A percentile compares a stretch with the other conserved stretches of the same genome.
phyloP scores from a whole-genome alignment of 2,888 invertebrate species.

The Spilarctia lutea region DNA sequence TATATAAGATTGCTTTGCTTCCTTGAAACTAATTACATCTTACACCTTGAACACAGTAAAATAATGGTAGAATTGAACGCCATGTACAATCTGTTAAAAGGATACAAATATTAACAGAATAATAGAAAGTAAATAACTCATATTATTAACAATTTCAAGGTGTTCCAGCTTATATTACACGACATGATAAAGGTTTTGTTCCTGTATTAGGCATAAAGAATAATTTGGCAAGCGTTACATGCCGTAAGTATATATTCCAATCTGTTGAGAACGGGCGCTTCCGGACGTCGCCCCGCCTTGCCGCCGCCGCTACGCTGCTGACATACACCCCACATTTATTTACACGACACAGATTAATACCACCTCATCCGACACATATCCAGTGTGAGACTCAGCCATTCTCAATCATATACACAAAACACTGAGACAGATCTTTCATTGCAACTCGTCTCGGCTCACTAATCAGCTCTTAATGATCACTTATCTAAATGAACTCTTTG shows the following conservation, averaged over 20 bases:
- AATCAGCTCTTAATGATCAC: slow-evolving; percentile 52
- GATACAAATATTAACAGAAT: neutral
- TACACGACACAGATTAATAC: slow-evolving; percentile 81
- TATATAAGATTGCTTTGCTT: too few species aligned
- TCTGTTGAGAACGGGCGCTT: slow-evolving; percentile 62
- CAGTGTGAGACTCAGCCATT: slow-evolving; percentile 60
- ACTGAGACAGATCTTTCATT: slow-evolving; percentile 43
- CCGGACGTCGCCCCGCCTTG: slow-evolving; percentile 57
- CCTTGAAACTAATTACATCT: too few species aligned
- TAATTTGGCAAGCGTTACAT: slow-evolving; percentile 66
- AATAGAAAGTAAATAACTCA: slow-evolving; percentile 17
- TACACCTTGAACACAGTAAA: too few species aligned
- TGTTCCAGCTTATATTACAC: slow-evolving; percentile 61
- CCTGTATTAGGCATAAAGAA: slow-evolving; percentile 62
- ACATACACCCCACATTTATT: slow-evolving; percentile 80
- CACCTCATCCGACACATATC: slow-evolving; percentile 76
- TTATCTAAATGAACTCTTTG: slow-evolving; percentile 46
- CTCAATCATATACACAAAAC: slow-evolving; percentile 69
- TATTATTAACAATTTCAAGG: slow-evolving; percentile 57
- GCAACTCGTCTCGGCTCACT: slow-evolving; percentile 43
- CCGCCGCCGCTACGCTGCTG: slow-evolving; percentile 60
- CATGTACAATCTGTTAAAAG: neutral
- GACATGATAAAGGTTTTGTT: slow-evolving; percentile 63
- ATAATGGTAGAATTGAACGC: too few species aligned
- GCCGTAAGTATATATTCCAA: slow-evolving; percentile 57